Base-by-base conservation (phyloP, 2,888 invertebrate genomes). In the Rhodophaea formosa region DNA sequence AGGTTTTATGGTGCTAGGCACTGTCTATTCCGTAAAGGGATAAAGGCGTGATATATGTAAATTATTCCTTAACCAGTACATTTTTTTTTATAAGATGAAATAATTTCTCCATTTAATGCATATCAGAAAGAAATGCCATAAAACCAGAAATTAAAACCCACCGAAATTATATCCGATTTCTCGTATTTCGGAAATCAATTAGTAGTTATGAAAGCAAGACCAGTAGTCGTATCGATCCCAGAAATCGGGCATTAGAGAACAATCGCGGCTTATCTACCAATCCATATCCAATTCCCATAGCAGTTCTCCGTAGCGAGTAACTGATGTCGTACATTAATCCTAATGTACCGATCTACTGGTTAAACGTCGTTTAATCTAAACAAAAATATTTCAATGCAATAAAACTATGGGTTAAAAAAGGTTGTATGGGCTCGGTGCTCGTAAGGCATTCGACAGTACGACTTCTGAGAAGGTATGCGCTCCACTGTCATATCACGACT, bases 351-450 rank as follows among this genome's bases (percentile, higher is more conserved):
- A 82, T 82, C 85, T 84, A 75, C 75, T 78, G 77, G 73, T 77
- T 84, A 88, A 86, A 84, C 82, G 86, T 79, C 88, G 84, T 88
- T 88, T 89, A 85, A 88, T 89, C 87, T 88, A 84, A 86, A 88
- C 88, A 84, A 84, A 88, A 89, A 90, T 89, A 90, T 88, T 89
- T 88, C 84, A 88, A 88, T 86, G 87, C 79, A 89, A 88, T 86
- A 88, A 88, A 87, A 89, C 80, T 83, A 83, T 84, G 77, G 23
- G 76, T 78, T 79, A 84, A 89, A 88, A 88, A 88, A 85, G 71
- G 65, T 61, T 69, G 71, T 72, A 75, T 77, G 76, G 77, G 75
- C 78, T 72, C 77, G 78, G 74, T 72, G 81, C 83, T 81, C 83
- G 86, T 84, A 87, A 86, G 89, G 84, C 82, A 90, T 88, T 82